A percentile compares a stretch with the other conserved stretches of the same genome.
Evolutionary conservation across 2,113 vertebrate genomes (phyloP).

Genomic region (Chunga burmeisteri): DNA sequence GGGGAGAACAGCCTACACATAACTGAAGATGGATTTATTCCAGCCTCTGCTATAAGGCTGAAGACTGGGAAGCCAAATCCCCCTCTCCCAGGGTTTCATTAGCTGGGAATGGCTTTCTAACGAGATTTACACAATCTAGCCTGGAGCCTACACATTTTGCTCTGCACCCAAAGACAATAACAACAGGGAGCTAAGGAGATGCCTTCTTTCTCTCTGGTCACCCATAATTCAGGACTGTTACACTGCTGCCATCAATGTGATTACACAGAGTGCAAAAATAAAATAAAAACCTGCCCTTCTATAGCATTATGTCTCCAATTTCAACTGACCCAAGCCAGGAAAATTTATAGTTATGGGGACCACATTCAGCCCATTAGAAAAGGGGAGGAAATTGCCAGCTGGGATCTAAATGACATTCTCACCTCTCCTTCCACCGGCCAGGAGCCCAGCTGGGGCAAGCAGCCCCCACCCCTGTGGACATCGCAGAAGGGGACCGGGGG

Average conservation of each 20-base stretch:
- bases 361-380: background rate
- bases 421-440: background rate
- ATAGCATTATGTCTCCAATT: background rate
- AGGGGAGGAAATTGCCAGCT: background rate
- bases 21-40: slow-evolving; percentile 37
- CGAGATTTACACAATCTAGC: slow-evolving; percentile 53
- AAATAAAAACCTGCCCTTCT: slow-evolving; percentile 2
- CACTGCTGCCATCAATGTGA: background rate
- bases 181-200: slow-evolving; percentile 5
- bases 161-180: slow-evolving; percentile 52
- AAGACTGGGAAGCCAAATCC: slow-evolving; percentile 25
- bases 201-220: background rate
- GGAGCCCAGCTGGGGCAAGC: background rate
- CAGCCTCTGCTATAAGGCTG: slow-evolving; percentile 30
- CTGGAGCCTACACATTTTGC: slow-evolving; percentile 21
- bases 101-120: slow-evolving; percentile 62
- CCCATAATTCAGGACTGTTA: slow-evolving; percentile 14
- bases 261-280: background rate
- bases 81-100: slow-evolving; percentile 69
- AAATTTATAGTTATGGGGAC: background rate
- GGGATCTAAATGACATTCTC: background rate
- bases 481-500: rapidly evolving
- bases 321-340: slow-evolving; percentile 5
- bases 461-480: background rate
- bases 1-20: background rate